phyloP scores from a whole-genome alignment of 2,888 invertebrate genomes.

The Phytoseiulus persimilis region DNA sequence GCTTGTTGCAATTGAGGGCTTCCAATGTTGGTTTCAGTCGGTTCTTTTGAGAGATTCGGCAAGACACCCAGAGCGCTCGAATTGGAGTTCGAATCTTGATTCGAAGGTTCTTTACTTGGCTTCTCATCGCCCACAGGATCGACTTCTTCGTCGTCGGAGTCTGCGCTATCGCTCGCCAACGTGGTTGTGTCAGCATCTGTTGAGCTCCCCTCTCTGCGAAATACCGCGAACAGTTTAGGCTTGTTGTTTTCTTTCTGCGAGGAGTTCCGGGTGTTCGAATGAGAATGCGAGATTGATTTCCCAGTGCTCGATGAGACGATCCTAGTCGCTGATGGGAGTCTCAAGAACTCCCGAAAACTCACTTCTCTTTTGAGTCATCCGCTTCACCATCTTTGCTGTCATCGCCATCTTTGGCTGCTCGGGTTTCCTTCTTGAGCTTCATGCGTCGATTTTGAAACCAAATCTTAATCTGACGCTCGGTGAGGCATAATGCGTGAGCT shows the following conservation, averaged over 20 bases:
- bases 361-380: background rate
- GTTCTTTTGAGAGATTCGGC: background rate
- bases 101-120: background rate
- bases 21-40: constrained; percentile 6
- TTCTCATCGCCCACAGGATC: constrained; percentile 30
- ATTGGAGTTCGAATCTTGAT: constrained; percentile 13
- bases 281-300: too few relatives aligned
- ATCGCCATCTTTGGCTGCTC: constrained; percentile 70
- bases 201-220: background rate
- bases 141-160: constrained; percentile 29
- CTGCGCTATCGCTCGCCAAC: constrained; percentile 22
- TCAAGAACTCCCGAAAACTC: background rate
- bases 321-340: too few relatives aligned
- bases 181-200: constrained; percentile 32
- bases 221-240: too few relatives aligned
- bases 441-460: constrained; percentile 84
- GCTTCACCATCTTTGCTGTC: background rate
- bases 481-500: constrained; percentile 87
- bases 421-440: constrained; percentile 90
- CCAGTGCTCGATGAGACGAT: too few relatives aligned
- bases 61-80: background rate
- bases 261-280: too few relatives aligned
- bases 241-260: too few relatives aligned
- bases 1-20: constrained; percentile 29
- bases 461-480: constrained; percentile 92